Conservation (phyloP, 2,797 vertebrate genomes). For the Dendrocincla tyrannina region DNA sequence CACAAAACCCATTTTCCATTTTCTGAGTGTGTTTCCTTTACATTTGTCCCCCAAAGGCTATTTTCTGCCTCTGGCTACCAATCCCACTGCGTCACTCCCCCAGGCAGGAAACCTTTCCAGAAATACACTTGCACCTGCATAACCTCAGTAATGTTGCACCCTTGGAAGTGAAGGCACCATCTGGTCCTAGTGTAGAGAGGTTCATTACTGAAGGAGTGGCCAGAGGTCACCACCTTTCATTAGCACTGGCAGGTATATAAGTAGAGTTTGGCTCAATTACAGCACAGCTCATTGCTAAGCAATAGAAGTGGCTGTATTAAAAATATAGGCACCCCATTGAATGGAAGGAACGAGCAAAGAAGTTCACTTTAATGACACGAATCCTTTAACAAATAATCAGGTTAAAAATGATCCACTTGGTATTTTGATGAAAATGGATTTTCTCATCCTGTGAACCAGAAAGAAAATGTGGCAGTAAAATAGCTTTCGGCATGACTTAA, state of each 20-base stretch:
- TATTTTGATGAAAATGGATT: conserved; percentile 73
- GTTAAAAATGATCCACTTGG: conserved; percentile 63
- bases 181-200: conserved; percentile 18
- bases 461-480: conserved; percentile 64
- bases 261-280: conserved; percentile 18
- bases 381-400: conserved; percentile 64
- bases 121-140: conserved; percentile 45
- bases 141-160: conserved; percentile 22
- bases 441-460: conserved; percentile 73
- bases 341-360: conserved; percentile 7
- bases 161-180: conserved; percentile 45
- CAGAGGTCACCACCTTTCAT: conserved; percentile 45
- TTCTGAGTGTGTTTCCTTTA: not conserved
- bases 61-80: conserved; percentile 33
- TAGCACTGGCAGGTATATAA: conserved; percentile 33
- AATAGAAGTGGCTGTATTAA: not conserved
- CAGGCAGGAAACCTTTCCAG: not conserved
- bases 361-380: not conserved
- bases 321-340: not conserved
- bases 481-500: conserved; percentile 51
- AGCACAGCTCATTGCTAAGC: conserved; percentile 11
- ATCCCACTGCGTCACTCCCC: not conserved
- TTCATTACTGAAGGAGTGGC: conserved; percentile 18
- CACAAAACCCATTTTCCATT: not conserved
- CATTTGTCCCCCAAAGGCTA: not conserved